Base-by-base conservation (phyloP, 2,888 invertebrate genomes). In the Plemyria rubiginata region DNA sequence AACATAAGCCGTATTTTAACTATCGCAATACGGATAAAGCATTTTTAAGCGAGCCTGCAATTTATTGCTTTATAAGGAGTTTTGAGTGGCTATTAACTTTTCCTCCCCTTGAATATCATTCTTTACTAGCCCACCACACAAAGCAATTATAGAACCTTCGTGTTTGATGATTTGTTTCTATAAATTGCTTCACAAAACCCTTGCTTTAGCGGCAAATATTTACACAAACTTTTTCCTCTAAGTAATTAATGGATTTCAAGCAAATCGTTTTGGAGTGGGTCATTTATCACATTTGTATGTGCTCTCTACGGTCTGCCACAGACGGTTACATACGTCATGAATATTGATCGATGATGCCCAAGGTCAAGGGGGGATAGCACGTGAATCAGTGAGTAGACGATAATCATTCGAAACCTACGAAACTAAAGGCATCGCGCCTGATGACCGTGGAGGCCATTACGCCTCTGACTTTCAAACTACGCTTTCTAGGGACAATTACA, bases 301-400 rank as follows among this genome's bases (percentile, higher is more conserved):
- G 64, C 71, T 72, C 54, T 66, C 69, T 70, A 71, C 63, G 54
- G 66, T 54, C 65, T 70, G 68, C 71, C 67, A 72, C 65, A 73
- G 67, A 69, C 67, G 49, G 67, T 71, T 65, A 66, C 71, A 70
- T 46, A 66, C 67, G 84, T 87, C 83, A 87, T 71, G 70, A 70
- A 77, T 86, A 89, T 89, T 82, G 89, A 91, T 84, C 84, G 78
- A 81, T 84, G 78, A 80, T 75, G 76, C 73, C 68, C 85, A 90
- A 88, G 90, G 91, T 85, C 83, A 87, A 84, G 80, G 79, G 82
- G 77, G 79, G 79, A 77, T 70, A 79, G 71, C 70, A 77, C 66
- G 72, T 79, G 71, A 76, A 73, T 74, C 75, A 76, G 70, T 66
- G 70, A 75, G 78, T 77, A 72, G 70, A 71, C 71, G 67, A 74